phyloP scores from a whole-genome alignment of 1,140 invertebrate genomes.

The Drosophila paulistorum region DNA sequence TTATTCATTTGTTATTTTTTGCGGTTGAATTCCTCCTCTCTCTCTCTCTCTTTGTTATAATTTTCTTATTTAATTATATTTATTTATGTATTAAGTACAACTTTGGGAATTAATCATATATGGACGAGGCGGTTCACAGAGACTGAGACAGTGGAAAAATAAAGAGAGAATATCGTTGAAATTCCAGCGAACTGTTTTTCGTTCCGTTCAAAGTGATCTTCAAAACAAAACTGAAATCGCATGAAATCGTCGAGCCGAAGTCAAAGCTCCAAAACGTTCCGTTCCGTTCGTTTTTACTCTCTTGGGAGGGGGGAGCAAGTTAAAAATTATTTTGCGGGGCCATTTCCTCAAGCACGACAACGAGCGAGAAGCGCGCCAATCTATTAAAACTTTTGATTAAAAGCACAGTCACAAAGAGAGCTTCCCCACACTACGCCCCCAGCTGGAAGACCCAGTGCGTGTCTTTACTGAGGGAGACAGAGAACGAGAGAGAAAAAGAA shows the following conservation, averaged over 20 bases:
- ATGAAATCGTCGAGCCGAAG: constrained; percentile 38
- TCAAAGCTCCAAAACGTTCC: constrained; percentile 15
- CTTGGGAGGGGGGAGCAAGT: constrained; percentile 37
- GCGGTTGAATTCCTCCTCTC: constrained; percentile 16
- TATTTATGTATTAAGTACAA: constrained; percentile 61
- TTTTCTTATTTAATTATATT: constrained; percentile 53
- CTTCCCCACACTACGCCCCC: constrained; percentile 1
- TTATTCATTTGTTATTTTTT: constrained; percentile 6
- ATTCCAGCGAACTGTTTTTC: constrained; percentile 20
- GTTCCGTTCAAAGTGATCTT: constrained; percentile 65
- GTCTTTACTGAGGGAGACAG: neutral
- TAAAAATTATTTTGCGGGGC: constrained; percentile 70
- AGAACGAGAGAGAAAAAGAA: too few species aligned
- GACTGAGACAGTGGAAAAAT: neutral
- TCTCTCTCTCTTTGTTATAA: constrained; percentile 20
- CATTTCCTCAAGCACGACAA: constrained; percentile 61
- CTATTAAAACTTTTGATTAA: constrained; percentile 76
- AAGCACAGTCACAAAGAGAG: constrained; percentile 42
- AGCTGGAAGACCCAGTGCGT: neutral
- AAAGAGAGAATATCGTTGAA: neutral
- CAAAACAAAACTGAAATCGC: constrained; percentile 73
- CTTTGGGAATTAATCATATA: constrained; percentile 46
- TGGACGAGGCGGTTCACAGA: constrained; percentile 6
- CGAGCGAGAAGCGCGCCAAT: constrained; percentile 55
- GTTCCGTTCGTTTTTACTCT: neutral